These are phyloP conservation scores for Triops cancriformis DNA, from an alignment of 1,140 invertebrate species.

Conservation along the genomic window DNA sequence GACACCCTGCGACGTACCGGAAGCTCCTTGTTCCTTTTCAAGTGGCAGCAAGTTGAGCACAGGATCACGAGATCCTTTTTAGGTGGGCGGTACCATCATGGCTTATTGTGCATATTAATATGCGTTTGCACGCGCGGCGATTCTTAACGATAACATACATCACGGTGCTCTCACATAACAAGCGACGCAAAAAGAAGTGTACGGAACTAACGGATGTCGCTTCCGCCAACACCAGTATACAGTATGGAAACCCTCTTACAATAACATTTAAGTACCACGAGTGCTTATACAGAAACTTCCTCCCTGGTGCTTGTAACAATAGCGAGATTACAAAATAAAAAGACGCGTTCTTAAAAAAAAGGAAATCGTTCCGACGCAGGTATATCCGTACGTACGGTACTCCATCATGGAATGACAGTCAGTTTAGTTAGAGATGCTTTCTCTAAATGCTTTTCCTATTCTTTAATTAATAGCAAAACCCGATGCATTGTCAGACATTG, in stretches of 20 bases:
- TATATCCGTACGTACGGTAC: background rate
- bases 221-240: background rate
- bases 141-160: constrained; percentile 1
- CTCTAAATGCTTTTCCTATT: background rate
- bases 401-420: background rate
- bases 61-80: constrained; percentile 9
- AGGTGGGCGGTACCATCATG: background rate
- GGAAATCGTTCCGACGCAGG: background rate
- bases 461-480: background rate
- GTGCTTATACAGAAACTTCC: background rate
- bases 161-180: background rate
- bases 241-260: constrained; percentile 5
- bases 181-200: background rate
- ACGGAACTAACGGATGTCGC: background rate
- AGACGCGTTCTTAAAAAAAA: background rate
- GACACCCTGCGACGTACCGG: background rate
- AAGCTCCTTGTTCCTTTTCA: constrained; percentile 6
- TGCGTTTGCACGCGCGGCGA: constrained; percentile 2
- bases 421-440: background rate
- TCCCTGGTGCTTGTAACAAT: background rate
- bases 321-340: background rate
- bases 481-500: background rate
- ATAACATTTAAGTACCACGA: background rate
- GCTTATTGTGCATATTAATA: constrained; percentile 7
- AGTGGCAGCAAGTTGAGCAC: constrained; percentile 12